Evolutionary conservation across 2,113 vertebrate species (phyloP).

Genomic region (Prionailurus viverrinus): DNA sequence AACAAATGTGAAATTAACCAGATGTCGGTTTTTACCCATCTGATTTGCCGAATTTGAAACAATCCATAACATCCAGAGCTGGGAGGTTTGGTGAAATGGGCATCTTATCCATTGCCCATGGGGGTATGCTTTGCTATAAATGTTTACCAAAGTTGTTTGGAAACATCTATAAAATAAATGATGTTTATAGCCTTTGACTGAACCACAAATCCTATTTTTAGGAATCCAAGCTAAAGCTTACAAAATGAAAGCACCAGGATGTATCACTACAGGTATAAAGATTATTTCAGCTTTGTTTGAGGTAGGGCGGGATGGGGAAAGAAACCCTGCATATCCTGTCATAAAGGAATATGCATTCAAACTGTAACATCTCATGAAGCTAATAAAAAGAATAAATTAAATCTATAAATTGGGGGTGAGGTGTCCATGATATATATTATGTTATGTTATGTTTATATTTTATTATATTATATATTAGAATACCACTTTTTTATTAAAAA

Average conservation of each 20-base stretch:
- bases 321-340: background rate
- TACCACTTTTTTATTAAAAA: background rate
- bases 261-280: background rate
- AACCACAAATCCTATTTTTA: constrained; percentile 24
- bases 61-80: background rate
- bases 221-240: background rate
- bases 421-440: background rate
- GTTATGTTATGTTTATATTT: background rate
- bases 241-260: background rate
- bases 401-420: background rate
- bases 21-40: background rate
- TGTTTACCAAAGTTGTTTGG: constrained; percentile 17
- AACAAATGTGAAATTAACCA: background rate
- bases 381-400: background rate
- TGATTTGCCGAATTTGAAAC: background rate
- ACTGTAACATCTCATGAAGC: background rate
- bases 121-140: background rate
- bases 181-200: constrained; percentile 26
- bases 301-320: too few species aligned
- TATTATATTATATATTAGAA: background rate
- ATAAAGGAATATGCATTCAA: background rate
- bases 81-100: background rate
- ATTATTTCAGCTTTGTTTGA: background rate
- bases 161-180: constrained; percentile 22
- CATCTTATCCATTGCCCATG: background rate